Conservation (phyloP, 1,140 invertebrate species). For the Eupristina koningsbergeri region DNA sequence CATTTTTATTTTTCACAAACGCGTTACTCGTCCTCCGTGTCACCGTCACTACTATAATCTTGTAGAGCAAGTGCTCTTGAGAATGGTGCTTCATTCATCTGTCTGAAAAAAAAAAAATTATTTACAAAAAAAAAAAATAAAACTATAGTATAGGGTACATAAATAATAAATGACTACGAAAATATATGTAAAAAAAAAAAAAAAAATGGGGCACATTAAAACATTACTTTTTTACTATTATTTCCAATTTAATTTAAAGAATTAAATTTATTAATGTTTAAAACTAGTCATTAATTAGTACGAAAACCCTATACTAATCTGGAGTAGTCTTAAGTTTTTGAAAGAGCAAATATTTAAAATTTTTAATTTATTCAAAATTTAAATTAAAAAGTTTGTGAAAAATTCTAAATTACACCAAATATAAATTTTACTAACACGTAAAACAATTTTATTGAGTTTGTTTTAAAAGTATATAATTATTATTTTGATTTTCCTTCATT, state of each 20-base stretch:
- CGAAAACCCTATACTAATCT: slow-evolving; percentile 43
- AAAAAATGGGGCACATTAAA: not conserved
- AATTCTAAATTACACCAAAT: too few relatives aligned
- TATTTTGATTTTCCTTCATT: too few relatives aligned
- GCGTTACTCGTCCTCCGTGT: slow-evolving; percentile 88
- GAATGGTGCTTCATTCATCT: slow-evolving; percentile 86
- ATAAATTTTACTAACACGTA: too few relatives aligned
- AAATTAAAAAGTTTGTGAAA: too few relatives aligned
- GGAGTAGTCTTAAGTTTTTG: slow-evolving; percentile 32
- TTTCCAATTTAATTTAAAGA: slow-evolving; percentile 1
- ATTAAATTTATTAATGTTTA: slow-evolving; percentile 20
- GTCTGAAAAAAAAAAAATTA: slow-evolving; percentile 75
- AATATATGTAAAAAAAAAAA: not conserved
- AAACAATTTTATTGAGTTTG: too few relatives aligned
- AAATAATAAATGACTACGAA: slow-evolving; percentile 25
- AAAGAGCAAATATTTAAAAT: slow-evolving; percentile 32
- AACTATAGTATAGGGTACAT: slow-evolving; percentile 32
- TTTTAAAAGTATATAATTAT: too few relatives aligned
- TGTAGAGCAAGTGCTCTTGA: slow-evolving; percentile 78
- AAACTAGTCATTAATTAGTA: slow-evolving; percentile 41
- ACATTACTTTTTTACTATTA: not conserved
- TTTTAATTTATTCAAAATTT: not conserved
- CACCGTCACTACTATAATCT: slow-evolving; percentile 90
- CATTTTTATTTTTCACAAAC: slow-evolving; percentile 19
- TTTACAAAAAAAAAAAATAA: not conserved